Base-by-base conservation (phyloP, 1,140 invertebrate species). In the Lasaia peninsularis region DNA sequence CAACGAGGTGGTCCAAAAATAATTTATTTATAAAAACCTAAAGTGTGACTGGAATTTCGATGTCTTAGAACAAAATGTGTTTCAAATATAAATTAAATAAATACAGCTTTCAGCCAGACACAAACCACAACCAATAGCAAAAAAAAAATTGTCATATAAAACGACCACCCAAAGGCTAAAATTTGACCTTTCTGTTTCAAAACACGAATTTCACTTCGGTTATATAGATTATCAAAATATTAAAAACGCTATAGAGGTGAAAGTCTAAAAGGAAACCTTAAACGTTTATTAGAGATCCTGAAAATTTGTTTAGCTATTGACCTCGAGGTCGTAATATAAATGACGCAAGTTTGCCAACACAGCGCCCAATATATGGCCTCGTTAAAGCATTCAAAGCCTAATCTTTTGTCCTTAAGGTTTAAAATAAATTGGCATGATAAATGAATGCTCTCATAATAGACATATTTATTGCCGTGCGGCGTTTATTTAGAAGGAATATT, bases 401-500 rank as follows among this genome's bases (percentile, higher is more conserved):
- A 8, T 44, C 16, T 2, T n/a, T 11, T 9, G 10, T 2, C 11
- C 10, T 44, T 44, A 44, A 44, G 40, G 40, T 44, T 21, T 14
- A 44, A 44, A 44, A 44, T 44, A 44, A 44, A 44, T 20, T 11
- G 40, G 14, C 24, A 4, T 28, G 4, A 44, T 16, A 44, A 20
- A 44, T 11, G 3, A 44, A 44, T 44, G 20, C 18, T 44, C 16
- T 18, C 40, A 44, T 44, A 44, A 44, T 44, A 44, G 40, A 44
- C 40, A 44, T 44, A 44, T 44, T 44, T 44, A 44, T 44, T 44
- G 40, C 40, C 18, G 18, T 18, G 10, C 40, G 40, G 16, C 40
- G 40, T 44, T 44, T 44, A 44, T 44, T 44, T 44, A 44, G 40
- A 44, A 44, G 40, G 40, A 44, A 44, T 44, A 44, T 44, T 44